Evolutionary conservation across 2,113 vertebrate species (phyloP), one percentile per base, ranked within the genome.

Genomic region (Triplophysa rosa): DNA sequence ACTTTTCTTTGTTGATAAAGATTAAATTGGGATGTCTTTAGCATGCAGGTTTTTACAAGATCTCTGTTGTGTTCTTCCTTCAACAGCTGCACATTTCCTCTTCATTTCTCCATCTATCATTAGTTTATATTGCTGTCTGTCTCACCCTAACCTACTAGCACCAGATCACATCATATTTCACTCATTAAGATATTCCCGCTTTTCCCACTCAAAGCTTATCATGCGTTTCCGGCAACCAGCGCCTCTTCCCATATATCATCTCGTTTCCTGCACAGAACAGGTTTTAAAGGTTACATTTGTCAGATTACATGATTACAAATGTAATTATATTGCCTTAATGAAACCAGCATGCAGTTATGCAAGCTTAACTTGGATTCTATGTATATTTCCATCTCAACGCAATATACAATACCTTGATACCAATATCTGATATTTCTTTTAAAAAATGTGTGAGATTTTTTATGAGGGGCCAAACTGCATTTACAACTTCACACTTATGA

Each of bases 121-220:
- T 69, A 77, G 64, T 76, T 77, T 80, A 84, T 83, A 67, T 89
- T 83, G 69, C 78, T 79, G 62, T 67, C 82, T 75, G 73, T 80
- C 23, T 67, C 66, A 40, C 17, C 8, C 63, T 62, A 65, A 72
- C 62, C 67, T 40, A 78, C 74, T 85, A 82, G 88, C 86, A 79
- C 26, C 67, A 33, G 71, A 78, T 49, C 56, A 45, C 59, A 49
- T 79, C 70, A 67, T 71, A 79, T 82, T 82, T 79, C 88, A 86
- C 82, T 74, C 83, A 87, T 74, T 76, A 33, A 21, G 78, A 62
- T 52, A 67, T 67, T 84, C 58, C 33, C 74, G 65, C 75, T 82
- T 84, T 73, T 76, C 79, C 26, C 72, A 77, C 16, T n/a, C n/a
- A 47, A 45, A 61, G 47, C 11, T 77, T 62, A 56, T 65, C 49